Base-by-base conservation (phyloP, 2,888 invertebrate genomes). In the Drosophila merina region DNA sequence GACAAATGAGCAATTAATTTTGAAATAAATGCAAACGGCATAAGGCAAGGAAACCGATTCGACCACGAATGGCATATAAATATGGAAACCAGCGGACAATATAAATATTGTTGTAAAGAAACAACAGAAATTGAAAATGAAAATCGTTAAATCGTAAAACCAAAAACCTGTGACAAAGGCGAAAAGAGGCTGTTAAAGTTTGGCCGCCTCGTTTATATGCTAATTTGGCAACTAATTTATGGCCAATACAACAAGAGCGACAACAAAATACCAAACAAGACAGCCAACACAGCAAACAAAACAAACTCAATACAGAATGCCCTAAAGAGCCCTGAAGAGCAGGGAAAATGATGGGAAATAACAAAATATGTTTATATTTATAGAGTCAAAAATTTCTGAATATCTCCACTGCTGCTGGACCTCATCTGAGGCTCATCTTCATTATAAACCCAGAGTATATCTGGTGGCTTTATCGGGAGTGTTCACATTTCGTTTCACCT, bases 1-100 rank as follows among this genome's bases (percentile, higher is more conserved):
- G 83, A 90, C 89, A 89, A 89, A 89, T 89, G 89, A 89, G 88
- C 89, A 89, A 89, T 89, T 89, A 89, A 89, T 89, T 89, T 89
- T 89, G 86, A 86, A 89, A 89, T 88, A 89, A 89, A 89, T 79
- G 86, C 83, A 84, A 84, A 75, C 56, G 58, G 70, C 49, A 59
- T 42, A 47, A 38, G 60, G 47, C 20, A 47, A 38, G 44, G n/a
- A 38, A 45, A 44, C 1, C 44, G 44, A 44, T 44, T 25, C 9
- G 25, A 44, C 20, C 44, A 44, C 44, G 25, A 44, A 44, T 44
- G 10, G 44, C 14, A 36, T 20, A 25, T 20, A 12, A 50, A 55
- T 49, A 57, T 57, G 33, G 42, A 1, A 20, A 36, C 8, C 10
- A 14, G 12, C 56, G 0, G 31, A 4, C 9, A 28, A 26, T 60